Base-by-base conservation (phyloP, 2,797 vertebrate genomes). In the Mormyrus hasselquistii region DNA sequence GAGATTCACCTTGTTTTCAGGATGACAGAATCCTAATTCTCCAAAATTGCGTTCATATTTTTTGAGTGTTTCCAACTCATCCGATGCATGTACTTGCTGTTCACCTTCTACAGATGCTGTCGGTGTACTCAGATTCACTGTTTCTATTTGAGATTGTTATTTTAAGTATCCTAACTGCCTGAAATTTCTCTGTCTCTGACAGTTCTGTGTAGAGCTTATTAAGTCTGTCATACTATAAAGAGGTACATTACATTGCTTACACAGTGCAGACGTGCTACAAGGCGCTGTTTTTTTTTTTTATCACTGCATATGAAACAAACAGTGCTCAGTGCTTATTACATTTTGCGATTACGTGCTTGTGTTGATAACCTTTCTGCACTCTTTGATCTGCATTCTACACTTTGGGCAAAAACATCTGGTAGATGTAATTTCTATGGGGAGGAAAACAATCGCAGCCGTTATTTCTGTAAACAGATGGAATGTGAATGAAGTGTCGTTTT, bases 311-410 rank as follows among this genome's bases (percentile, higher is more conserved):
- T 79, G 41, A 47, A 79, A 79, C 73, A 79, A 79, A 79, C 73
- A 44, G 38, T 47, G 73, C 73, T 41, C 73, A 79, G 14, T n/a
- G 73, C 41, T 79, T 79, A 79, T 79, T 79, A 14, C 73, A 47
- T 41, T 79, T 79, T 79, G 38, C 47, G 73, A 79, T 79, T 79
- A 79, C 19, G 41, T 79, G 41, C 73, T 79, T n/a, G 41, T 79
- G 73, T 79, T 79, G 73, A 47, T 79, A 79, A 41, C 73, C 73
- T 47, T 79, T 47, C 73, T 79, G 16, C 41, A 47, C 73, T 79
- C 73, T 79, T 79, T 79, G 73, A 79, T 79, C 73, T 79, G 73
- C 73, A 79, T 79, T 79, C 73, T 79, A n/a, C 41, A 79, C 41
- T 73, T 73, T 73, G 29, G 65, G 73, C 41, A 79, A 44, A 47